A percentile compares a stretch with the other conserved stretches of the same genome.
Evolutionary conservation across 1,140 invertebrate genomes (phyloP).

Genomic region (Archivesica marissinica): DNA sequence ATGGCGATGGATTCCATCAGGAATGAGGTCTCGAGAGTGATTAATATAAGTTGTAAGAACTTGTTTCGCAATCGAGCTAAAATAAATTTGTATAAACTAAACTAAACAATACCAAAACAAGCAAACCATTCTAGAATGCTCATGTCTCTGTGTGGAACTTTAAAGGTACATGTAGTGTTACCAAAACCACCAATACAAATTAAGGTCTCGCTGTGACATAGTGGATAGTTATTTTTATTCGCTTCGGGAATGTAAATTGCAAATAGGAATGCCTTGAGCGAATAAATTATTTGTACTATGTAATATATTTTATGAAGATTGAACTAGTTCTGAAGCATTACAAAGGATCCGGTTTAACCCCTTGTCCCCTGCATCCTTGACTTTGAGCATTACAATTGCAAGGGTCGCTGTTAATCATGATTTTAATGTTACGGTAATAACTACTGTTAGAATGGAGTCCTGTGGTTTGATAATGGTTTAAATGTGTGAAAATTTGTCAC

Average conservation of each 20-base stretch:
- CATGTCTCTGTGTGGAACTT: too few relatives aligned
- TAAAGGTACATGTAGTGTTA: too few relatives aligned
- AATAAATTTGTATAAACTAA: too few relatives aligned
- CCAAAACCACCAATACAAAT: too few relatives aligned
- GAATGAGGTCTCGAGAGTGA: too few relatives aligned
- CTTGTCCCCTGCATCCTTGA: not conserved
- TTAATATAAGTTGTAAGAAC: too few relatives aligned
- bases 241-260: not conserved
- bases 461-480: conserved; percentile 40
- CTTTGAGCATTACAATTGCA: not conserved
- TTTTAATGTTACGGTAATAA: conserved; percentile 32
- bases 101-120: too few relatives aligned
- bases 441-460: not conserved
- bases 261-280: not conserved
- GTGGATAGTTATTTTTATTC: not conserved
- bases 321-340: not conserved
- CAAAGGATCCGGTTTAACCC: not conserved
- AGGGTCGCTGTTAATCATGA: not conserved
- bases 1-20: too few relatives aligned
- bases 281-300: too few relatives aligned
- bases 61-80: too few relatives aligned
- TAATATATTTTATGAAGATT: not conserved
- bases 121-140: too few relatives aligned
- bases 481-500: conserved; percentile 52
- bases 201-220: too few relatives aligned